Evolutionary conservation across 2,797 vertebrate genomes (phyloP).

Genomic region (Silurus aristotelis): DNA sequence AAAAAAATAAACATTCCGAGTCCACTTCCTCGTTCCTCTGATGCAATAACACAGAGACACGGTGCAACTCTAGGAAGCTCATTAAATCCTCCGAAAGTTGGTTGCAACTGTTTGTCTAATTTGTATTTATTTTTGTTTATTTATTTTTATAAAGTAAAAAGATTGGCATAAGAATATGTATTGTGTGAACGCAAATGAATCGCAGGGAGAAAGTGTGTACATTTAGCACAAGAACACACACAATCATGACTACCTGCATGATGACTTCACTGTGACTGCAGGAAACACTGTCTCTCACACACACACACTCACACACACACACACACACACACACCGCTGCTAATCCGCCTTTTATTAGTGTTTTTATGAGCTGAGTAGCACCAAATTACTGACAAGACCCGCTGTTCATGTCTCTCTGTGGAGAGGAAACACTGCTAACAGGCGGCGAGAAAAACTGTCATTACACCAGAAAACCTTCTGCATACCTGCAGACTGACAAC

Average conservation of each 20-base stretch:
- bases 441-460: not conserved
- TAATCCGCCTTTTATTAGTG: conserved; percentile 38
- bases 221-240: no score
- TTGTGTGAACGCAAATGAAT: no score
- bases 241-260: not conserved
- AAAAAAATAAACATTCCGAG: not conserved
- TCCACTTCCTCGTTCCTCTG: conserved; percentile 15
- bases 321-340: not conserved
- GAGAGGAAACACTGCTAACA: conserved; percentile 23
- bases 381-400: conserved; percentile 24
- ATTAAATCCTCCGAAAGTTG: conserved; percentile 17
- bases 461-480: not conserved
- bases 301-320: no score
- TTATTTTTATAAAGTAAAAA: not conserved
- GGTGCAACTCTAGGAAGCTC: not conserved
- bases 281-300: no score
- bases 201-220: no score
- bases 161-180: not conserved
- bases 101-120: not conserved
- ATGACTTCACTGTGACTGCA: not conserved
- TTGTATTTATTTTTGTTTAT: not conserved
- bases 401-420: conserved; percentile 37
- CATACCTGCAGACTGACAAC: not conserved
- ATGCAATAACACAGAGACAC: conserved; percentile 19
- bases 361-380: conserved; percentile 42